phyloP scores from a whole-genome alignment of 2,113 vertebrate genomes.

The Pelusios castaneus region DNA sequence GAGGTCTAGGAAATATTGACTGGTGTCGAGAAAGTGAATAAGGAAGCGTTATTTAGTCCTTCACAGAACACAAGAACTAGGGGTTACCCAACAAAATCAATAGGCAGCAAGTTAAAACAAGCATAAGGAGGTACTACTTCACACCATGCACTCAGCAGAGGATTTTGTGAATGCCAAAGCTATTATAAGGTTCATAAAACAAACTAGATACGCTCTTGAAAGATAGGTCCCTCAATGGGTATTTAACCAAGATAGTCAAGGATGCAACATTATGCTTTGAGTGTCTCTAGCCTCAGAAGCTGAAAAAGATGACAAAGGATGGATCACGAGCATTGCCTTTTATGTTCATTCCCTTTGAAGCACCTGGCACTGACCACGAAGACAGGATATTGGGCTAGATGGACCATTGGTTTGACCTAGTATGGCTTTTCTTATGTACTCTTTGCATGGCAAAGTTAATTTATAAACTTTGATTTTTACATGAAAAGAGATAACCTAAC shows the following conservation, averaged over 20 bases:
- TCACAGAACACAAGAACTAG: background rate
- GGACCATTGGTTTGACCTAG: background rate
- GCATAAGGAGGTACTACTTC: background rate
- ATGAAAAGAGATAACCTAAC: background rate
- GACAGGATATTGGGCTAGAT: background rate
- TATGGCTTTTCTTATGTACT: background rate
- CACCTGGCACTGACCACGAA: background rate
- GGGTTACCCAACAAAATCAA: background rate
- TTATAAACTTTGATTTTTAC: background rate
- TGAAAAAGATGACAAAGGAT: background rate
- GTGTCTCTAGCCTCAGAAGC: background rate
- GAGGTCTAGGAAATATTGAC: background rate
- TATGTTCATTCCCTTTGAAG: background rate
- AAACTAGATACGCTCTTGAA: background rate
- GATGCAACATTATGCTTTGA: no score
- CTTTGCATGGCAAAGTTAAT: background rate
- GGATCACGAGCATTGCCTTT: background rate
- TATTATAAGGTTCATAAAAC: background rate
- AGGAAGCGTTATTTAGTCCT: background rate
- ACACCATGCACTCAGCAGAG: background rate
- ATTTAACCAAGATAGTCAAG: background rate
- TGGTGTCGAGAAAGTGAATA: background rate
- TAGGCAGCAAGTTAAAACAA: background rate
- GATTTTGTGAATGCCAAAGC: background rate
- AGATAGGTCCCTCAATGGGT: background rate